A percentile compares a stretch with the other conserved stretches of the same genome.
These are phyloP conservation scores for Mylabris sibirica DNA, from an alignment of 2,888 invertebrate genomes.

Conservation along the genomic window DNA sequence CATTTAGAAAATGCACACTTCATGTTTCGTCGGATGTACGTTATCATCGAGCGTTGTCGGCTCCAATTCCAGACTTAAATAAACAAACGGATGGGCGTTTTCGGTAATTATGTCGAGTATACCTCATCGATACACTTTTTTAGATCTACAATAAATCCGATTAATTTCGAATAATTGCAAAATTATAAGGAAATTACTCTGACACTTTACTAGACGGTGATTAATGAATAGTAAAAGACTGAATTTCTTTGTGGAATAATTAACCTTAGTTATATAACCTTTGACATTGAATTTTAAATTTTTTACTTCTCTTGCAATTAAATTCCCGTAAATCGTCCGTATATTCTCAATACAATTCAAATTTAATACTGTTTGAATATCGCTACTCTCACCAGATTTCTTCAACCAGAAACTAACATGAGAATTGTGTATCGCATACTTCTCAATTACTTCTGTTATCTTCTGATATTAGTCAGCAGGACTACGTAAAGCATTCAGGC, in stretches of 20 bases:
- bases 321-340: constrained; percentile 79
- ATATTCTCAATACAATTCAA: constrained; percentile 84
- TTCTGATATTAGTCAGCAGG: constrained; percentile 84
- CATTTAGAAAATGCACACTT: constrained; percentile 95
- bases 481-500: constrained; percentile 83
- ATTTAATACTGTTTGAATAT: constrained; percentile 74
- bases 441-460: constrained; percentile 84
- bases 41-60: constrained; percentile 95
- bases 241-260: constrained; percentile 86
- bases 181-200: constrained; percentile 60
- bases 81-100: constrained; percentile 88
- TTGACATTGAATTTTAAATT: constrained; percentile 72
- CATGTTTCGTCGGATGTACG: constrained; percentile 98
- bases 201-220: constrained; percentile 88
- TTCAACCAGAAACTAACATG: constrained; percentile 66
- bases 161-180: constrained; percentile 24
- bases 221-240: constrained; percentile 93
- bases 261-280: constrained; percentile 87
- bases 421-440: constrained; percentile 91
- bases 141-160: constrained; percentile 66
- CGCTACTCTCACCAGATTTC: constrained; percentile 71
- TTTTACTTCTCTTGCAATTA: constrained; percentile 80
- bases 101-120: constrained; percentile 87
- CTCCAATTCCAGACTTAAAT: constrained; percentile 83
- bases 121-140: constrained; percentile 83